Conservation (phyloP, 2,797 vertebrate species). For the Sebastes nivosus region DNA sequence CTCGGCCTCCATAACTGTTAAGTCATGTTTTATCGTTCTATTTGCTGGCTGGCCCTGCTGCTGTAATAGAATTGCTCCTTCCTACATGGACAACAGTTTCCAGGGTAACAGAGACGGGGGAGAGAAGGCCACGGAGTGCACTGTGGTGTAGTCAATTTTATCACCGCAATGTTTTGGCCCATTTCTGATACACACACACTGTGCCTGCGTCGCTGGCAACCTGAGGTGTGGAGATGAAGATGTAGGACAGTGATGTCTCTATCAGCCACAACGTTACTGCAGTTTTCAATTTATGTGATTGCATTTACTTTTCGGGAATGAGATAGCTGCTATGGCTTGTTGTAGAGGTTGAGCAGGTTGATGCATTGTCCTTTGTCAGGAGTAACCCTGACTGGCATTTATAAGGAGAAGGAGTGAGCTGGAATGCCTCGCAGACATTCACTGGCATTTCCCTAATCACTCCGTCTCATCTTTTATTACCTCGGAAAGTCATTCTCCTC, state of each 20-base stretch:
- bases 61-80: constrained; percentile 81
- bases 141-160: constrained; percentile 75
- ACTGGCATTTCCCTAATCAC: constrained; percentile 79
- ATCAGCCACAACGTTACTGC: constrained; percentile 39
- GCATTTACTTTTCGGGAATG: constrained; percentile 38
- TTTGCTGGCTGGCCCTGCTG: constrained; percentile 65
- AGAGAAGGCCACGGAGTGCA: constrained; percentile 67
- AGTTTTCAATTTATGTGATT: constrained; percentile 50
- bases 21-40: constrained; percentile 80
- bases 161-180: constrained; percentile 74
- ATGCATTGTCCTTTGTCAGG: constrained; percentile 57
- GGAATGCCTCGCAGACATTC: constrained; percentile 63
- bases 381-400: constrained; percentile 58
- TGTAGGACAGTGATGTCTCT: constrained; percentile 35
- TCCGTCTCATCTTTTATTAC: constrained; percentile 78
- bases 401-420: constrained; percentile 48
- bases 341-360: constrained; percentile 58
- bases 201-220: constrained; percentile 29
- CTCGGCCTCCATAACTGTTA: constrained; percentile 61
- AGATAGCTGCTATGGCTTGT: constrained; percentile 37
- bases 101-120: constrained; percentile 81
- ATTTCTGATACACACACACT: constrained; percentile 56
- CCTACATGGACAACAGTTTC: constrained; percentile 84
- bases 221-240: constrained; percentile 51
- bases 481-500: constrained; percentile 59